A percentile compares a stretch with the other conserved stretches of the same genome.
Conservation (phyloP, 2,113 vertebrate species). For the Globicephala melas region DNA sequence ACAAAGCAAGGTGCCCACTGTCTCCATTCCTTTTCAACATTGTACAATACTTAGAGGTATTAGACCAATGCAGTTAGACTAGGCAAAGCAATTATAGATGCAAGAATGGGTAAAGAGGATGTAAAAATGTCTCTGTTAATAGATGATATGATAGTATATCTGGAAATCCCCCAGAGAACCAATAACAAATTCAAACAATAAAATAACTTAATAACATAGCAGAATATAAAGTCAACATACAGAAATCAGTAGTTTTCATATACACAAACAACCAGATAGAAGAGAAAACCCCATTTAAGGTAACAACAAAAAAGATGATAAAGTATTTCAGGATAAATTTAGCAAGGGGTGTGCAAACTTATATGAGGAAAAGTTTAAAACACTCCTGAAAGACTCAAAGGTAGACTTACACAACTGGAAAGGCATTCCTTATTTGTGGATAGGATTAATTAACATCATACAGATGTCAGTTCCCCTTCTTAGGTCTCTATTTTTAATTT, state of each 20-base stretch:
- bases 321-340: neutral
- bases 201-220: neutral
- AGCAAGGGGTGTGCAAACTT: neutral
- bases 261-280: constrained; percentile 1
- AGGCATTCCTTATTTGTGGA: neutral
- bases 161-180: neutral
- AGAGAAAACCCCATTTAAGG: neutral
- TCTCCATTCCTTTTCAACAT: neutral
- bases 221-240: constrained; percentile 2
- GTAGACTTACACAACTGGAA: neutral
- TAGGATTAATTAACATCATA: neutral
- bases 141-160: neutral
- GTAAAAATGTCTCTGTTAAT: neutral
- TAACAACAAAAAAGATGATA: neutral
- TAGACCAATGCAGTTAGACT: neutral
- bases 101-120: neutral
- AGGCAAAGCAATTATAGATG: neutral
- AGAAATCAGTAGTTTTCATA: constrained; percentile 20
- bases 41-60: neutral
- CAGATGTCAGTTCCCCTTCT: neutral
- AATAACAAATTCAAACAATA: neutral
- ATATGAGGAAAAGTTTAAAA: constrained; percentile 25
- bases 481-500: neutral
- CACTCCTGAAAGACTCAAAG: neutral
- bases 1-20: neutral